Evolutionary conservation across 1,140 invertebrate species (phyloP).

Genomic region (Steinernema khuongi): DNA sequence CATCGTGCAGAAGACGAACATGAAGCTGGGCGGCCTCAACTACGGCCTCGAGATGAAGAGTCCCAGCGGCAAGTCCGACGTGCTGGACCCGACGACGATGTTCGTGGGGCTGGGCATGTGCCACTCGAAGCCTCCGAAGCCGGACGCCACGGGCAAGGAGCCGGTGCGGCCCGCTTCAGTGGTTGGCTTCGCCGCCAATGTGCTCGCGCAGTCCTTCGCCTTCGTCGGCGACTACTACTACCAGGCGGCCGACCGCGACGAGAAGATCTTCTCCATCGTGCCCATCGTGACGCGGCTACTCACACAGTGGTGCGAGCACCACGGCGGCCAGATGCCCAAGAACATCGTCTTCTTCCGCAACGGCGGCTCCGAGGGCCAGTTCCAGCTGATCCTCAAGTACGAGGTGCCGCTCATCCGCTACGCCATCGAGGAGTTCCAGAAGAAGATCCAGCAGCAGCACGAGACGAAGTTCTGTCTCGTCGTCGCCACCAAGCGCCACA

Average conservation of each 20-base stretch:
- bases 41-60: conserved; percentile 30
- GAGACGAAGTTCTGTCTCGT: not conserved
- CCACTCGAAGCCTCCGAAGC: conserved; percentile 31
- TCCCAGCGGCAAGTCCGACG: not conserved
- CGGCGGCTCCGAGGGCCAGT: conserved; percentile 26
- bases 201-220: conserved; percentile 18
- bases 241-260: conserved; percentile 22
- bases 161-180: conserved; percentile 17
- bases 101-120: conserved; percentile 36
- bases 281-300: not conserved
- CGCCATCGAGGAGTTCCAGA: conserved; percentile 4
- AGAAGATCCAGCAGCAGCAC: conserved; percentile 16
- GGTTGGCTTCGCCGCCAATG: conserved; percentile 35
- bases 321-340: not conserved
- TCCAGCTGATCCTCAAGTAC: not conserved
- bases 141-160: not conserved
- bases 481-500: conserved; percentile 35
- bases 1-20: conserved; percentile 36
- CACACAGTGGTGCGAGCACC: not conserved
- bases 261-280: conserved; percentile 36
- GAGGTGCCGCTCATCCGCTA: not conserved
- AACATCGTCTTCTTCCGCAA: conserved; percentile 23
- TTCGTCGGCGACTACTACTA: conserved; percentile 38
- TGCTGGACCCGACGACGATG: not conserved
- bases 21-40: conserved; percentile 43